A percentile compares a stretch with the other conserved stretches of the same genome.
These are phyloP conservation scores for Sympetrum striolatum DNA, from an alignment of 2,888 invertebrate genomes.

Conservation along the genomic window DNA sequence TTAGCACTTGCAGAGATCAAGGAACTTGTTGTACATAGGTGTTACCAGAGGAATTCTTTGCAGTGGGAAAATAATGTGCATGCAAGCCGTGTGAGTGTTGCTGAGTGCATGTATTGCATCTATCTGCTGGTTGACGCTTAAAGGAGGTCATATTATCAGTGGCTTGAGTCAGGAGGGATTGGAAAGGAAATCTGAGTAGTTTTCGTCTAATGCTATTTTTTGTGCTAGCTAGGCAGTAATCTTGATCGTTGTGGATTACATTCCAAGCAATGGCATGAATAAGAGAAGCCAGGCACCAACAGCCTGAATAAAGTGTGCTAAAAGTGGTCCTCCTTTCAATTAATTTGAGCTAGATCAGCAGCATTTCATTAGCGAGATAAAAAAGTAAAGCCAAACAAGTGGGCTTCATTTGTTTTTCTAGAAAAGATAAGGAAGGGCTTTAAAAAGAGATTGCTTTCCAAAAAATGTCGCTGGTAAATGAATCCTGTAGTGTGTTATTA, in stretches of 20 bases:
- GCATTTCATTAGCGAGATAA: not conserved
- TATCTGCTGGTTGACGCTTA: not conserved
- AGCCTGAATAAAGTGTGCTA: slow-evolving; percentile 19
- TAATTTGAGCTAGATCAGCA: slow-evolving; percentile 8
- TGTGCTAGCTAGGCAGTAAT: not conserved
- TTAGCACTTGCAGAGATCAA: not conserved
- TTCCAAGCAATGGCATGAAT: not conserved
- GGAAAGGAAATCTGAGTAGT: slow-evolving; percentile 5
- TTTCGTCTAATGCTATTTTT: slow-evolving; percentile 7
- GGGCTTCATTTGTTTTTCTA: slow-evolving; percentile 2
- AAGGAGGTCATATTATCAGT: not conserved
- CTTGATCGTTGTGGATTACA: not conserved
- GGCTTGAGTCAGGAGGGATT: not conserved
- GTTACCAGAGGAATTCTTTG: not conserved
- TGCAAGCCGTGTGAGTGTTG: not conserved
- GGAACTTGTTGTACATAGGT: slow-evolving; percentile 20
- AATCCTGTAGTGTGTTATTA: slow-evolving; percentile 38
- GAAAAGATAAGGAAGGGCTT: not conserved
- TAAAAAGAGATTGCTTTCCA: slow-evolving; percentile 12
- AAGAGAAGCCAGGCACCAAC: not conserved
- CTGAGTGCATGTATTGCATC: not conserved
- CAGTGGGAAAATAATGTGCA: not conserved
- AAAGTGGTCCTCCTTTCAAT: not conserved
- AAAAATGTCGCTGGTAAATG: slow-evolving; percentile 17
- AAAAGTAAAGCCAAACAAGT: not conserved